A percentile compares a stretch with the other conserved stretches of the same genome.
phyloP scores from a whole-genome alignment of 2,888 invertebrate species.

The Melanchra persicariae region DNA sequence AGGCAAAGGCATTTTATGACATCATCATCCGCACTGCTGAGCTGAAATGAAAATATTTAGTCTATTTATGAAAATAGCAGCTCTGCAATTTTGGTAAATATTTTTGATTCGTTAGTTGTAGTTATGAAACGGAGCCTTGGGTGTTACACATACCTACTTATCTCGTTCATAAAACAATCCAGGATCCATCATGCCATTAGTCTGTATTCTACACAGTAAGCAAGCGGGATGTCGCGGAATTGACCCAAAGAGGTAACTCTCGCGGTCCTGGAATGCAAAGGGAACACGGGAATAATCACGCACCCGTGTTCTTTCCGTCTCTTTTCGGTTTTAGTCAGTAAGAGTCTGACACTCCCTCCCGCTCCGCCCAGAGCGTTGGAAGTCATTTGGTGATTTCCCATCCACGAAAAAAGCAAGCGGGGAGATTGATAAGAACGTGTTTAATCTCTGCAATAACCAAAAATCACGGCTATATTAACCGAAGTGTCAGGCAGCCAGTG shows the following conservation, averaged over 20 bases:
- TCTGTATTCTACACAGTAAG: not conserved
- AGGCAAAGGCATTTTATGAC: not conserved
- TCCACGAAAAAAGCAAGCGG: no score
- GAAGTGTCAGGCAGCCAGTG: no score
- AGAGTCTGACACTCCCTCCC: no score
- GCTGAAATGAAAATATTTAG: slow-evolving; percentile 14
- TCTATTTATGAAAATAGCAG: not conserved
- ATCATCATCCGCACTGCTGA: not conserved
- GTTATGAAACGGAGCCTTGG: not conserved
- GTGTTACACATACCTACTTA: not conserved
- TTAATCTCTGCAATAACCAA: no score
- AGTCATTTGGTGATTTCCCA: no score
- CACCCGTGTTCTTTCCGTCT: no score
- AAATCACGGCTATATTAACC: no score
- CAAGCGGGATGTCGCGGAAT: not conserved
- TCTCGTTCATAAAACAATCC: not conserved
- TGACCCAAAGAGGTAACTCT: no score
- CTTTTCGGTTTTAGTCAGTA: no score
- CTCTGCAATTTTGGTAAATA: not conserved
- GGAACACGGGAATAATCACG: no score
- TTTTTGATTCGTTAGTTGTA: not conserved
- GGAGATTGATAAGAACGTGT: not conserved
- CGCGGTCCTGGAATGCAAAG: no score
- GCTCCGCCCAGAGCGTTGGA: no score
- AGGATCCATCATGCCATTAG: not conserved